phyloP scores from a whole-genome alignment of 2,797 vertebrate genomes.

The Falco peregrinus region DNA sequence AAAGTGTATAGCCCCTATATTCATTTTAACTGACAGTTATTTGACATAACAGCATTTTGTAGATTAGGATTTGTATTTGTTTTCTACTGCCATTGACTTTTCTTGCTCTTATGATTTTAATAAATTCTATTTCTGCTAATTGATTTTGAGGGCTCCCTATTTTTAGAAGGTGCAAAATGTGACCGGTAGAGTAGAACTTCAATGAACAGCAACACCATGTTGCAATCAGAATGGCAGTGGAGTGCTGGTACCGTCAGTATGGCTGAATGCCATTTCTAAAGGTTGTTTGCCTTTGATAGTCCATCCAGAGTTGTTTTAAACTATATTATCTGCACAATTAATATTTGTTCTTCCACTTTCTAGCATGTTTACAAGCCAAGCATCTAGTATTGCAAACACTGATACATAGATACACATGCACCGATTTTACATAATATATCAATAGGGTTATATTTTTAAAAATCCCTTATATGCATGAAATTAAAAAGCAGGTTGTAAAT shows the following conservation, averaged over 20 bases:
- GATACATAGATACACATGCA: neutral
- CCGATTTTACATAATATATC: neutral
- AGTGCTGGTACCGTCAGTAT: rapidly evolving
- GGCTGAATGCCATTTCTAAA: neutral
- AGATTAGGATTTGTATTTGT: neutral
- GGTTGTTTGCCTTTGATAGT: neutral
- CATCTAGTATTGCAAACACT: neutral
- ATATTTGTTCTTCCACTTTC: neutral
- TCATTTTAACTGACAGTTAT: neutral
- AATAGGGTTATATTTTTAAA: neutral
- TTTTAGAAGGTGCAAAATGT: neutral
- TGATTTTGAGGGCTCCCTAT: neutral
- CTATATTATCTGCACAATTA: neutral
- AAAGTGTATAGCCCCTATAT: neutral
- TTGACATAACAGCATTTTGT: neutral
- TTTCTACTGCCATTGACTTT: neutral
- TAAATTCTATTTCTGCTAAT: neutral
- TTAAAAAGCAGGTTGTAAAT: neutral
- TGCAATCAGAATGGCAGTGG: neutral
- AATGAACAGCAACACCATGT: neutral
- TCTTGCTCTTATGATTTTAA: neutral
- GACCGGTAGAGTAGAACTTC: neutral
- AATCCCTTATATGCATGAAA: neutral
- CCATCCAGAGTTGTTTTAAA: neutral
- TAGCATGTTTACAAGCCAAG: neutral